Percentiles rank a stretch among this genome's conserved stretches.
Conservation (phyloP, 30 jellyfish, hydroid and myxozoan species). For the Mastigias papua region DNA sequence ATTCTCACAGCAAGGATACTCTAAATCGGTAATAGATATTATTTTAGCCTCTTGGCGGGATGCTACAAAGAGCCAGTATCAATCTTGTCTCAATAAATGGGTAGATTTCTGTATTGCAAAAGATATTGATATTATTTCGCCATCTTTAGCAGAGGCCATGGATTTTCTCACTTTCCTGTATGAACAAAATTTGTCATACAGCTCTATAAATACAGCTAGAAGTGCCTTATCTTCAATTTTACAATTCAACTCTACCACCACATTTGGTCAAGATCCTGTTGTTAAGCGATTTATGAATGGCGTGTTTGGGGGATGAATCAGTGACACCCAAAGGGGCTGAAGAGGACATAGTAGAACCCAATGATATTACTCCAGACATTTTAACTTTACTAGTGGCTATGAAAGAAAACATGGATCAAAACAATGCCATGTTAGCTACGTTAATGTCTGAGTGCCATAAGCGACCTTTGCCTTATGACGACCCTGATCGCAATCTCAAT, state of each 20-base stretch:
- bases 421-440: no score
- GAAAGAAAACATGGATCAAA: no score
- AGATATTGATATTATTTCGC: not conserved
- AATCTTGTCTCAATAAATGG: not conserved
- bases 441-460: no score
- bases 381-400: no score
- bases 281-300: not conserved
- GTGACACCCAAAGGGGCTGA: no score
- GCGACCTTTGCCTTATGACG: no score
- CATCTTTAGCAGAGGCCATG: not conserved
- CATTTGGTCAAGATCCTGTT: not conserved
- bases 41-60: not conserved
- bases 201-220: not conserved
- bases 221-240: not conserved
- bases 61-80: not conserved
- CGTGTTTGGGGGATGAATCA: no score
- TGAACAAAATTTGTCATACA: not conserved
- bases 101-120: not conserved
- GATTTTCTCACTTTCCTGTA: not conserved
- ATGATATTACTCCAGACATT: no score
- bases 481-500: no score
- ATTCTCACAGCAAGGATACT: not conserved
- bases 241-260: not conserved
- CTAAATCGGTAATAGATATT: not conserved
- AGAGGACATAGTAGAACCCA: no score